Percentiles rank a stretch among this genome's conserved stretches.
Evolutionary conservation across 1,140 invertebrate species (phyloP).

Genomic region (Orussus abietinus): DNA sequence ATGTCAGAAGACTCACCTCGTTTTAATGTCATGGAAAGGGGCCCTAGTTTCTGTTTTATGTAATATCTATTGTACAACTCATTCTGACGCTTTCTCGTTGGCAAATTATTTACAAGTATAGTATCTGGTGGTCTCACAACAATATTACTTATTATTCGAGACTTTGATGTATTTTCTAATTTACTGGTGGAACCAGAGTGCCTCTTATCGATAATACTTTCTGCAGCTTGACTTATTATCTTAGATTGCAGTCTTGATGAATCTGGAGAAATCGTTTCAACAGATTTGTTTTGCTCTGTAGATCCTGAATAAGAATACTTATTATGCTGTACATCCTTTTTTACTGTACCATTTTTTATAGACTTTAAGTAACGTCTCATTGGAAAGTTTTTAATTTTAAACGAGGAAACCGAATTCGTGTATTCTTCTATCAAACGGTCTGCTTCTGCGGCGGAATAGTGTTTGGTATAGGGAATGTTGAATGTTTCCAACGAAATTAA

Average conservation of each 20-base stretch:
- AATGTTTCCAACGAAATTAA: slow-evolving; percentile 24
- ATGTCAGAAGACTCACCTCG: no score
- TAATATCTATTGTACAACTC: no score
- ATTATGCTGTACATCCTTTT: not conserved
- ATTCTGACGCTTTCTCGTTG: no score
- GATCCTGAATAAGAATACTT: not conserved
- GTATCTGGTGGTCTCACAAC: no score
- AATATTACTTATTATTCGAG: no score
- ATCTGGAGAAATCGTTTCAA: slow-evolving; percentile 2
- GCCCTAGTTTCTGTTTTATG: no score
- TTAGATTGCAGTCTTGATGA: slow-evolving; percentile 1
- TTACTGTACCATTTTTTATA: not conserved
- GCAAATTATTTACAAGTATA: no score
- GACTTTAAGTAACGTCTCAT: not conserved
- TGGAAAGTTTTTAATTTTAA: slow-evolving; percentile 7
- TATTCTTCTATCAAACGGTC: slow-evolving; percentile 17
- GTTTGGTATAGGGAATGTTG: not conserved
- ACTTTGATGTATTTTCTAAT: no score
- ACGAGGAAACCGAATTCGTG: slow-evolving; percentile 17
- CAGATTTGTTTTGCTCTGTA: not conserved
- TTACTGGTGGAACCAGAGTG: no score
- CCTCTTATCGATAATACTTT: no score
- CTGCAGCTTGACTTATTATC: slow-evolving; percentile 8
- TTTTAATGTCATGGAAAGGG: no score
- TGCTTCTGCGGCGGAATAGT: slow-evolving; percentile 20